Evolutionary conservation across 2,797 vertebrate genomes (phyloP).

Genomic region (Poecilia gillii): DNA sequence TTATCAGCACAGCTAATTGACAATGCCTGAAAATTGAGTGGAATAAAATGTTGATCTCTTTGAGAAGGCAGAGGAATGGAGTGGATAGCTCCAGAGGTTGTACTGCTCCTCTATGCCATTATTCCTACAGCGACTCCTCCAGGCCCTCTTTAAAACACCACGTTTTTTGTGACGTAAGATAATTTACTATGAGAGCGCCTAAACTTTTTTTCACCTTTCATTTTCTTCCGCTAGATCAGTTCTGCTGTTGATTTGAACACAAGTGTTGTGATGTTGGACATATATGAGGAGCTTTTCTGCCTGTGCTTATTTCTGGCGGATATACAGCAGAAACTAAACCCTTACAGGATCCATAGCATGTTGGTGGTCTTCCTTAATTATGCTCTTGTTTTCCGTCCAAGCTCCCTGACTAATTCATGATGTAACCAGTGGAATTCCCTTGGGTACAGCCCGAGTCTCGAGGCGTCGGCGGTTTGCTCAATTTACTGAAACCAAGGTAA

Average conservation of each 20-base stretch:
- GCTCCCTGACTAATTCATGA: conserved; percentile 65
- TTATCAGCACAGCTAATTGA: not conserved
- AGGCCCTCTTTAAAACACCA: not conserved
- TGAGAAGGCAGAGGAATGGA: not conserved
- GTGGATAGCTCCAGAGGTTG: not conserved
- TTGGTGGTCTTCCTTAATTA: conserved; percentile 64
- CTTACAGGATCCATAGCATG: conserved; percentile 41
- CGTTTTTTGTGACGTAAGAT: not conserved
- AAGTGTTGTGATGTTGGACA: not conserved
- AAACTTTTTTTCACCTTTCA: not conserved
- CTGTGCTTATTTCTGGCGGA: not conserved
- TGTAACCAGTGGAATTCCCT: conserved; percentile 51
- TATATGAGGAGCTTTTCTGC: not conserved
- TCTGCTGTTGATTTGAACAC: not conserved
- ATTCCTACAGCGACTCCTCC: not conserved
- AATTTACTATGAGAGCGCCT: not conserved
- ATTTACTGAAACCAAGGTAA: conserved; percentile 44
- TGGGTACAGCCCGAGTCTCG: conserved; percentile 48
- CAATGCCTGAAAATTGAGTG: not conserved
- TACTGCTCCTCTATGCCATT: not conserved
- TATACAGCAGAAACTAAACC: conserved; percentile 41
- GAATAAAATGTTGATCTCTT: not conserved
- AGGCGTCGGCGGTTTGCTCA: conserved; percentile 31
- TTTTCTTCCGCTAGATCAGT: not conserved
- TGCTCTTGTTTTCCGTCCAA: conserved; percentile 64